Evolutionary conservation across 2,888 invertebrate genomes (phyloP), one percentile per base, ranked within the genome.

Genomic region (Chalcis sispes): DNA sequence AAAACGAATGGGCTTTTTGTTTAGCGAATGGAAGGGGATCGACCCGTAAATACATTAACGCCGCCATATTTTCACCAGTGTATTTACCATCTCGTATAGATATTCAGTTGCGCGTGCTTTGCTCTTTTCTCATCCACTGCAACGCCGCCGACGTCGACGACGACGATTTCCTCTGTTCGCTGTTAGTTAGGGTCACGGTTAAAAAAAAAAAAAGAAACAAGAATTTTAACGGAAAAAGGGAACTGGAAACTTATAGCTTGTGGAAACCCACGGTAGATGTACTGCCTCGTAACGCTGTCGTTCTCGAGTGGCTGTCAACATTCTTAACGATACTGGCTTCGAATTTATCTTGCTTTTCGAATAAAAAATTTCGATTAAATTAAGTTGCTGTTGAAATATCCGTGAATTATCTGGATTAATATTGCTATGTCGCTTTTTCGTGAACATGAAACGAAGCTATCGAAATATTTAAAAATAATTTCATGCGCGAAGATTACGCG

Each of bases 11-110:
- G 66, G 58, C 50, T 67, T 66, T 73, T 73, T 61, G 67, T 73
- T 72, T n/a, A n/a, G 25, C 23, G 54, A 59, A 50, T 72, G 59
- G 40, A 36, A 23, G 20, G 8, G 10, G n/a, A 58, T 40, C 25
- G 65, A 27, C 42, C 40, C 32, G 52, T 73, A 67, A 73, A 73
- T 73, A 73, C 52, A 67, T 73, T 67, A 67, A 36, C 73, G 32
- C 73, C 3, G 3, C 32, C 27, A 67, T 73, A 67, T 67, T 73
- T 73, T 61, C 15, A n/a, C n/a, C n/a, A n/a, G n/a, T n/a, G 61
- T 65, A 40, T 72, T 65, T 40, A 40, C 58, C n/a, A n/a, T n/a
- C n/a, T n/a, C n/a, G n/a, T n/a, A n/a, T n/a, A n/a, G n/a, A n/a
- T n/a, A n/a, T n/a, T n/a, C n/a, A n/a, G n/a, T n/a, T n/a, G n/a